These are phyloP conservation scores for Paratrypauchen microcephalus DNA, from an alignment of 2,797 vertebrate genomes.

Conservation along the genomic window DNA sequence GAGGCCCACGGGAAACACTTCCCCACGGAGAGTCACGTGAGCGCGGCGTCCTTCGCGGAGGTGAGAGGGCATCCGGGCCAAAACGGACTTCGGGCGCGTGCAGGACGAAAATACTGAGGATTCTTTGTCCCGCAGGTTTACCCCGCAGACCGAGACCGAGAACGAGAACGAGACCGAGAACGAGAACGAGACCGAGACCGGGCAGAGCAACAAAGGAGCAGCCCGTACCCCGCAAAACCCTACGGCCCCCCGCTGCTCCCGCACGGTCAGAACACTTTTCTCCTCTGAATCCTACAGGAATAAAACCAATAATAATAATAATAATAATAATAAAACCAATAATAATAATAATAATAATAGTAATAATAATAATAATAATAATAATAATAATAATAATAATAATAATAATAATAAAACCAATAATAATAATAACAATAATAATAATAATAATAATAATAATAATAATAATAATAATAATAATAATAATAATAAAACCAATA, in stretches of 20 bases:
- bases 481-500: background rate
- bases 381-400: background rate
- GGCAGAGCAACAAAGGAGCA: constrained; percentile 81
- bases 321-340: no score
- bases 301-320: no score
- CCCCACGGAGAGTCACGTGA: constrained; percentile 64
- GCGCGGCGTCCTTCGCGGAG: constrained; percentile 68
- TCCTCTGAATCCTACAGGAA: no score
- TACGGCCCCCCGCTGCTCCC: constrained; percentile 77
- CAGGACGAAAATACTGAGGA: background rate
- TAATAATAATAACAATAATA: no score
- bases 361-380: background rate
- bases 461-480: background rate
- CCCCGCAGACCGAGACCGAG: constrained; percentile 74
- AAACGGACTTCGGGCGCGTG: background rate
- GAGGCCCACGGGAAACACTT: constrained; percentile 68
- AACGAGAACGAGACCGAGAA: constrained; percentile 41
- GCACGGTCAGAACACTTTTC: constrained; percentile 66
- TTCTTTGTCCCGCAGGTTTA: constrained; percentile 81
- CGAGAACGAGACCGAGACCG: constrained; percentile 31
- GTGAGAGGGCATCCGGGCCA: constrained; percentile 58
- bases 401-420: no score
- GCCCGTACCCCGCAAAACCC: constrained; percentile 75
- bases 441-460: background rate
- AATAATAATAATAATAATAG: background rate